Evolutionary conservation across 2,113 vertebrate genomes (phyloP).

Genomic region (Cavia porcellus): DNA sequence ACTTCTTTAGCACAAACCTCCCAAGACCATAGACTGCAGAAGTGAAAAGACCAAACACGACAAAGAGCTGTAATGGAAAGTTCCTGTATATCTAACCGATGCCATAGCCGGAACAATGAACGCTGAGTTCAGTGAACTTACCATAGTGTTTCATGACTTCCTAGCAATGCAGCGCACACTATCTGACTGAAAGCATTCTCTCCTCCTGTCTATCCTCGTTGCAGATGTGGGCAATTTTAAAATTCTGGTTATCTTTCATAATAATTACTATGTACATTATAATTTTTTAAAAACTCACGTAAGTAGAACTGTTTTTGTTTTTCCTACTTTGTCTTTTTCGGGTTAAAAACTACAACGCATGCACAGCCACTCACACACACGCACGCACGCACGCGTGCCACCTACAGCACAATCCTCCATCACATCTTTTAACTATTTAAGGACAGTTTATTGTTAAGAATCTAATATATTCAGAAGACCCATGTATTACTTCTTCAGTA

Average conservation of each 20-base stretch:
- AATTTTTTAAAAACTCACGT: not conserved
- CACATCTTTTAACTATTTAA: not conserved
- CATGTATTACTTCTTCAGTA: not conserved
- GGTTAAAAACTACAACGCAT: not conserved
- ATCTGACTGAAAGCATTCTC: not conserved
- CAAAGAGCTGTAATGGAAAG: not conserved
- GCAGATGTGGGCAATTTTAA: not conserved
- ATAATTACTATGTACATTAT: not conserved
- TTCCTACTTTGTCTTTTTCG: not conserved
- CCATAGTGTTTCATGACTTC: not conserved
- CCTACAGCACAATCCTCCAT: not conserved
- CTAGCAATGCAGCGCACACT: not conserved
- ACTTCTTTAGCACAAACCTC: not conserved
- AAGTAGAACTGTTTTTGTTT: not conserved
- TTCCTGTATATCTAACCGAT: not conserved
- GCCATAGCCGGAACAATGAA: not conserved
- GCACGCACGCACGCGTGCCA: not conserved
- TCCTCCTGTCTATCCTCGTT: not conserved
- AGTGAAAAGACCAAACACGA: not conserved
- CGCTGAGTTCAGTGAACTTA: not conserved
- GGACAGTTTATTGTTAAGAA: constrained; percentile 17
- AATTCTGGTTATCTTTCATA: not conserved
- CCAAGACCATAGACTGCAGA: not conserved
- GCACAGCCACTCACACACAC: not conserved
- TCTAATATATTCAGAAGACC: not conserved